Conservation (phyloP, 2,113 vertebrate species). For the Petaurus breviceps region DNA sequence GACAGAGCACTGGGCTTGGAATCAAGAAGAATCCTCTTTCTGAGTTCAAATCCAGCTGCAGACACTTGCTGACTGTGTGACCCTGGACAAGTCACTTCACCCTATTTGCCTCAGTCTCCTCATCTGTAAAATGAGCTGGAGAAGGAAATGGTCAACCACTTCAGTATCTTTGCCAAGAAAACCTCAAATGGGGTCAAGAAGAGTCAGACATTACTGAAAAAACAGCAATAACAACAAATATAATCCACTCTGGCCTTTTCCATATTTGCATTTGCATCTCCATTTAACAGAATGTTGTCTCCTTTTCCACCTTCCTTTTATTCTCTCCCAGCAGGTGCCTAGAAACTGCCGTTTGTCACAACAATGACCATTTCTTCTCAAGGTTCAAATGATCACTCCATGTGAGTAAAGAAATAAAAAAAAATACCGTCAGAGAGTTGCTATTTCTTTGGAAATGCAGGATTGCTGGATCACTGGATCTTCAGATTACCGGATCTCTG, state of each 20-base stretch:
- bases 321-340: not conserved
- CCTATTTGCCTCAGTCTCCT: not conserved
- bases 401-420: not conserved
- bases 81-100: not conserved
- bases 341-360: slow-evolving; percentile 12
- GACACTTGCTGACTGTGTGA: not conserved
- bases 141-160: not conserved
- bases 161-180: not conserved
- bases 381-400: not conserved
- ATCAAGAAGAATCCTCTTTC: not conserved
- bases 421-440: not conserved
- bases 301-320: not conserved
- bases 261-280: not conserved
- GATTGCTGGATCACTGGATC: not conserved
- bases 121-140: not conserved
- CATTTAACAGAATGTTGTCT: not conserved
- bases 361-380: not conserved
- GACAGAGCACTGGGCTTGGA: no score
- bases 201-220: not conserved
- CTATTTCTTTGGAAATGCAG: not conserved
- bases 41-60: not conserved
- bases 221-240: not conserved
- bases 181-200: not conserved
- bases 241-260: slow-evolving; percentile 6
- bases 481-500: not conserved